phyloP scores from a whole-genome alignment of 2,888 invertebrate genomes.

The Drosophila dives region DNA sequence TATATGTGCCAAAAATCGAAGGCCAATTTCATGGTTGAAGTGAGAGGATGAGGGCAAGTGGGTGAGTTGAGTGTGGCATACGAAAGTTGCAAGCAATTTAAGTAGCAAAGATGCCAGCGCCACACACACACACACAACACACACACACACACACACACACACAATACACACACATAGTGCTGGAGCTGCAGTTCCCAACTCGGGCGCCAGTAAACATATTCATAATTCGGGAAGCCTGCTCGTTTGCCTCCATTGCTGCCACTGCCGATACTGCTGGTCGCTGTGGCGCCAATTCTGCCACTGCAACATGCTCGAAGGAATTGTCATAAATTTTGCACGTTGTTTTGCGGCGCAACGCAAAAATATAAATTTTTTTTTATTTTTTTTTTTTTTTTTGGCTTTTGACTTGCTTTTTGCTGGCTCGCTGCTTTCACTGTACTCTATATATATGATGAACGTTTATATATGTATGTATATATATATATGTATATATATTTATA shows the following conservation, averaged over 20 bases:
- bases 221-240: conserved; percentile 24
- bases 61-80: not conserved
- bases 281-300: conserved; percentile 53
- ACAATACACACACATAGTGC: not conserved
- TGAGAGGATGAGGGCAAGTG: not conserved
- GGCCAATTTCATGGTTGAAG: conserved; percentile 34
- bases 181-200: not conserved
- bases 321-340: conserved; percentile 71
- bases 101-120: conserved; percentile 34
- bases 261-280: conserved; percentile 14
- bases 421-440: conserved; percentile 24
- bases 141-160: not conserved
- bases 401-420: conserved; percentile 17
- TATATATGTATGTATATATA: not conserved
- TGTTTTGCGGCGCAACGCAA: conserved; percentile 63
- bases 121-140: conserved; percentile 20
- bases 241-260: conserved; percentile 1
- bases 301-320: conserved; percentile 63
- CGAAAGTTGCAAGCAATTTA: conserved; percentile 70
- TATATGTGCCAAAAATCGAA: conserved; percentile 26
- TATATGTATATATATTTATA: not conserved
- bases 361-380: conserved; percentile 13
- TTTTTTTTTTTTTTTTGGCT: conserved; percentile 35
- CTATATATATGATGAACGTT: not conserved
- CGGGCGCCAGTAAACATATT: conserved; percentile 27